These are phyloP conservation scores for Triplophysa yarkandensis DNA, from an alignment of 2,797 vertebrate genomes.

Conservation along the genomic window DNA sequence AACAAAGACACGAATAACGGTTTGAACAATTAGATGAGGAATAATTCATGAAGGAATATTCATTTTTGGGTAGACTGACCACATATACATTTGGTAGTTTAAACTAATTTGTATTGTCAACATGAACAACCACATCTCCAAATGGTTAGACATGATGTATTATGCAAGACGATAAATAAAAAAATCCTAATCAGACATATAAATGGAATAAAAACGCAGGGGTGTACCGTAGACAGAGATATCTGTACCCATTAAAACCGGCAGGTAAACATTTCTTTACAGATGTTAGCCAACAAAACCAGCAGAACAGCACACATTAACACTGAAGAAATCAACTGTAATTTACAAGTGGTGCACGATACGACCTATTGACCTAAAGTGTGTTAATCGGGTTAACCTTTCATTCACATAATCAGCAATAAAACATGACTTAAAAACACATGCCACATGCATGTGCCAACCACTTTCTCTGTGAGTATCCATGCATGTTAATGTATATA, in stretches of 20 bases:
- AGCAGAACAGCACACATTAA: conserved; percentile 27
- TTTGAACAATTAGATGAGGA: too few species aligned
- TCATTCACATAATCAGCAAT: conserved; percentile 24
- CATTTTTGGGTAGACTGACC: too few species aligned
- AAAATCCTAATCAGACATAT: neutral
- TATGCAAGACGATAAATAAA: neutral
- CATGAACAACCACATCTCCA: neutral
- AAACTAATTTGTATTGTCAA: neutral
- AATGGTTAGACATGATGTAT: neutral
- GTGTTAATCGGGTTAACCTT: conserved; percentile 38
- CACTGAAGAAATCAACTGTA: conserved; percentile 32
- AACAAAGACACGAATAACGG: too few species aligned
- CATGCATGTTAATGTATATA: conserved; percentile 32
- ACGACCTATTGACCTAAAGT: conserved; percentile 31
- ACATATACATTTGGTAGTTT: neutral
- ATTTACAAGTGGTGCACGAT: conserved; percentile 24
- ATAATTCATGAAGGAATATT: too few species aligned
- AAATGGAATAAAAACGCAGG: neutral
- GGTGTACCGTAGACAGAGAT: conserved; percentile 1
- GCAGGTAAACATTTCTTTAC: neutral
- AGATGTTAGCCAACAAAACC: conserved; percentile 14
- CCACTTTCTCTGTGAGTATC: conserved; percentile 23
- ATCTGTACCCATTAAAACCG: conserved; percentile 2
- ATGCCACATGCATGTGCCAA: conserved; percentile 8
- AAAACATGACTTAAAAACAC: conserved; percentile 24